Conservation (phyloP, 23 tunicate genomes). For the Styela plicata region DNA sequence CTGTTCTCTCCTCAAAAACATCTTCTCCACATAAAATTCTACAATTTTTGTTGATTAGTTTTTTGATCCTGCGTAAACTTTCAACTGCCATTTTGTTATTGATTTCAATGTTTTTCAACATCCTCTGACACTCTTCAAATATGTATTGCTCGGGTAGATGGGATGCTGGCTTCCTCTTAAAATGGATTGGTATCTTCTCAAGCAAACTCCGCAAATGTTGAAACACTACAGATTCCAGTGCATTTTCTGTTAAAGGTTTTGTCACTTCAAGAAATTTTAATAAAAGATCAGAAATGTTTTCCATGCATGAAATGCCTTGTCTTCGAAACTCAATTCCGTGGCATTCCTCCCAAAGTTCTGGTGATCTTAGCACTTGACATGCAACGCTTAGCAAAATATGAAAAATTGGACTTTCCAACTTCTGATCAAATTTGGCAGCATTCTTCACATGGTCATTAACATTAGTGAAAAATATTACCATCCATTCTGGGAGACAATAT, state of each 20-base stretch:
- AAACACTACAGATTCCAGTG: not conserved
- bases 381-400: not conserved
- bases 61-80: not conserved
- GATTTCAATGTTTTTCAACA: not conserved
- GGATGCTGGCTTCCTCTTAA: not conserved
- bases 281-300: not conserved
- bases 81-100: not conserved
- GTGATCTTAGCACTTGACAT: not conserved
- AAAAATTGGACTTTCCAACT: not conserved
- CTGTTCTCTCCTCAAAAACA: not conserved
- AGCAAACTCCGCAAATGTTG: not conserved
- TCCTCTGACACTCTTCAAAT: not conserved
- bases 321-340: constrained; percentile 4
- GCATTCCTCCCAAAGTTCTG: not conserved
- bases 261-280: not conserved
- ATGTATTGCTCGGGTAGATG: not conserved
- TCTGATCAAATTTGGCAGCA: not conserved
- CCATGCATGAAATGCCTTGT: not conserved
- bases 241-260: not conserved
- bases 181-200: not conserved
- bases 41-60: not conserved
- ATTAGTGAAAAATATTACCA: not conserved
- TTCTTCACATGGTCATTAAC: not conserved
- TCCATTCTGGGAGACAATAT: not conserved
- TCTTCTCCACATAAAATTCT: not conserved